These are phyloP conservation scores for Sebastes hubbsi DNA, from an alignment of 2,797 vertebrate genomes.

Conservation along the genomic window DNA sequence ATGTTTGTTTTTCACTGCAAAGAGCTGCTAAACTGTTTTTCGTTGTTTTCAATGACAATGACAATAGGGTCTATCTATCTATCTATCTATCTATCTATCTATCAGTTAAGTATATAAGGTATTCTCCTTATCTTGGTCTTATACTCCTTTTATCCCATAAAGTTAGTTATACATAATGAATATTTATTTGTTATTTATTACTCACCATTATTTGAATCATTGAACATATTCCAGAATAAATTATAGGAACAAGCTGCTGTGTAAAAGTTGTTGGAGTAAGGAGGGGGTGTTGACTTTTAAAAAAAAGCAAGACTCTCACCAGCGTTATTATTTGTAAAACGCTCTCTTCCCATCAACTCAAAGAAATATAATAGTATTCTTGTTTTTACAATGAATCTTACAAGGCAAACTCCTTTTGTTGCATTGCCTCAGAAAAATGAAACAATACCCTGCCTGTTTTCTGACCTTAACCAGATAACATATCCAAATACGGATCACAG, in stretches of 20 bases:
- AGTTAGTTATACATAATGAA: too few relatives aligned
- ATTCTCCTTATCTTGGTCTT: too few relatives aligned
- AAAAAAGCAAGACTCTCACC: not conserved
- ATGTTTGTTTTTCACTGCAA: too few relatives aligned
- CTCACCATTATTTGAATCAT: too few relatives aligned
- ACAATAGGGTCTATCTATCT: too few relatives aligned
- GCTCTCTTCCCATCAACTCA: not conserved
- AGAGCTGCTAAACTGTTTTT: too few relatives aligned
- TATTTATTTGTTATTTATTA: too few relatives aligned
- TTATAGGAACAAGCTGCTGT: not conserved
- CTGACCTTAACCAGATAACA: not conserved
- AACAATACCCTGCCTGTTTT: not conserved
- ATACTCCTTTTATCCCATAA: too few relatives aligned
- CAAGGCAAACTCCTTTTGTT: not conserved
- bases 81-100: too few relatives aligned
- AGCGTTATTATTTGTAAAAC: not conserved
- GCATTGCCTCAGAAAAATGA: not conserved
- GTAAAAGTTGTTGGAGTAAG: not conserved
- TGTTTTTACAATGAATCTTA: not conserved
- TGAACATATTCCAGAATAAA: not conserved
- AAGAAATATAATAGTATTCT: not conserved
- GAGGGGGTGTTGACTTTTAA: not conserved
- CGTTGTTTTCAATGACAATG: too few relatives aligned
- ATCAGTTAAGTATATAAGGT: too few relatives aligned
- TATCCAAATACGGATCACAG: not conserved